Evolutionary conservation across 2,888 invertebrate species (phyloP).

Genomic region (Sinodicranocentrus sp.): DNA sequence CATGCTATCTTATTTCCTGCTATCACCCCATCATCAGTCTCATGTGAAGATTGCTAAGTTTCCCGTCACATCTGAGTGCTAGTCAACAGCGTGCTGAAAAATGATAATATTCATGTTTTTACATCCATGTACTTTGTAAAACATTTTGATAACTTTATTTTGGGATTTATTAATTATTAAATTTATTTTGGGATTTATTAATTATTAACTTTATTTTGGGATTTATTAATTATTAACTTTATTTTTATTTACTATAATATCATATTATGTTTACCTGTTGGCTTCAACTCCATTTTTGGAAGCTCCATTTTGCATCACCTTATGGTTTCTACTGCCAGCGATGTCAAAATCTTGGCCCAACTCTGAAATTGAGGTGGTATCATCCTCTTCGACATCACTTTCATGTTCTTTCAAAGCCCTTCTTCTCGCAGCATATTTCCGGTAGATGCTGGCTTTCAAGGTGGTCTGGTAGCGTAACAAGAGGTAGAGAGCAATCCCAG

Average conservation of each 20-base stretch:
- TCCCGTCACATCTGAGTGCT: conserved; percentile 35
- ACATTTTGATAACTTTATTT: no score
- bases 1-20: no score
- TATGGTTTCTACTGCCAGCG: not conserved
- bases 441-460: conserved; percentile 22
- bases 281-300: conserved; percentile 37
- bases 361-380: conserved; percentile 31
- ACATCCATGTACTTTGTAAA: not conserved
- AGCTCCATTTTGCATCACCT: conserved; percentile 35
- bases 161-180: no score
- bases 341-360: conserved; percentile 3
- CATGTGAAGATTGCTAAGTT: not conserved
- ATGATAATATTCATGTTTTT: no score
- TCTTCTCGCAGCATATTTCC: conserved; percentile 26
- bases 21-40: conserved; percentile 39
- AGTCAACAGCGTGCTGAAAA: not conserved
- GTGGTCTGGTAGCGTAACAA: conserved; percentile 62
- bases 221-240: no score
- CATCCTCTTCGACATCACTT: conserved; percentile 24
- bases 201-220: no score
- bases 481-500: conserved; percentile 64
- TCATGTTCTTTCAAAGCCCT: not conserved
- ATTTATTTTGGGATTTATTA: no score
- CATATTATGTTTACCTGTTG: conserved; percentile 25
- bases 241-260: no score